phyloP scores from a whole-genome alignment of 2,113 vertebrate species.

The Suricata suricatta region DNA sequence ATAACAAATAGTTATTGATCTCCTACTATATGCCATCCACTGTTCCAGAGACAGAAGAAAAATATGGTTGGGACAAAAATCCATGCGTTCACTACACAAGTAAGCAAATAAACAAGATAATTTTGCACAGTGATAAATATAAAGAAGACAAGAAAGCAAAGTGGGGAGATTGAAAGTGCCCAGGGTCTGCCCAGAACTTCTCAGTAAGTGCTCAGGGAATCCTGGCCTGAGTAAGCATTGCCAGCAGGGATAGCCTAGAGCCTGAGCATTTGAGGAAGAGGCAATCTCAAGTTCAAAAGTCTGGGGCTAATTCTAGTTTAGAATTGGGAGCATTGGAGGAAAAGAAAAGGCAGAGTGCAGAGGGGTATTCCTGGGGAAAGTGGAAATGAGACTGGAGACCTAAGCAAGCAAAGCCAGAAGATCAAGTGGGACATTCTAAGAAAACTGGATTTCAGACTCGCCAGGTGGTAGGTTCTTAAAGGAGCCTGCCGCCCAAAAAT shows the following conservation, averaged over 20 bases:
- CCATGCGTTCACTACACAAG: background rate
- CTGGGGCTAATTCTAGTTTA: background rate
- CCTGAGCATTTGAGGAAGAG: background rate
- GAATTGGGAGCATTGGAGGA: background rate
- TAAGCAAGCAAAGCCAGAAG: no score
- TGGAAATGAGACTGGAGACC: rapidly evolving
- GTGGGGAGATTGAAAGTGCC: background rate
- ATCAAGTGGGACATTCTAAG: background rate
- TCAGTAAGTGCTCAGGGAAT: background rate
- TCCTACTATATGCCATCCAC: background rate
- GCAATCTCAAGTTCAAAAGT: background rate
- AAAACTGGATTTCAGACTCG: background rate
- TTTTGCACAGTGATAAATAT: background rate
- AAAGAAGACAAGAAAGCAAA: background rate
- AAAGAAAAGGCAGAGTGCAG: background rate
- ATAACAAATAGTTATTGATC: constrained; percentile 8
- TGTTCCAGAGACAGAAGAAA: background rate
- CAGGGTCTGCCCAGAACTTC: background rate
- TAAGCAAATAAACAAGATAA: background rate
- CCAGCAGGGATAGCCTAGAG: background rate
- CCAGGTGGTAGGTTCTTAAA: background rate
- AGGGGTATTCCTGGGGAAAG: rapidly evolving
- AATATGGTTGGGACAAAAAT: background rate
- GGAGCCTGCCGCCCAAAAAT: background rate
- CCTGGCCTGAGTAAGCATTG: background rate